phyloP scores from a whole-genome alignment of 2,888 invertebrate species.

The Heliconius sara region DNA sequence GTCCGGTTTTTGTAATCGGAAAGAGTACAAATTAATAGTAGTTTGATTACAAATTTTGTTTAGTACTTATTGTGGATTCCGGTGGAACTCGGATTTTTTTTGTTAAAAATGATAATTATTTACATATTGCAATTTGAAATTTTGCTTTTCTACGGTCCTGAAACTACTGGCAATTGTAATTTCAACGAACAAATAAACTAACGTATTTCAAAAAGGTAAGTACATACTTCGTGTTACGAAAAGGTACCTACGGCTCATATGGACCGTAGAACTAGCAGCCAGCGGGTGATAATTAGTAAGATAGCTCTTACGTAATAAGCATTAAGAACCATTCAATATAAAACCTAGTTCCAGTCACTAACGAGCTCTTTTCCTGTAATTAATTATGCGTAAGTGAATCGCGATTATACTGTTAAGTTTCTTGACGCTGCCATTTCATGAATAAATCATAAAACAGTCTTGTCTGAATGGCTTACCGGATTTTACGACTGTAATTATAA shows the following conservation, averaged over 20 bases:
- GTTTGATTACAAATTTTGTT: too few species aligned
- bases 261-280: background rate
- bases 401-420: slow-evolving; percentile 38
- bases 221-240: background rate
- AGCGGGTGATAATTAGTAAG: background rate
- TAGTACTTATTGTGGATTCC: too few species aligned
- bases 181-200: background rate
- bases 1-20: too few species aligned
- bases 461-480: slow-evolving; percentile 18
- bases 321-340: slow-evolving; percentile 21
- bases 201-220: background rate
- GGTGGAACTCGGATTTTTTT: too few species aligned
- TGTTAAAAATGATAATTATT: background rate
- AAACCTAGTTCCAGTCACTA: background rate
- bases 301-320: background rate
- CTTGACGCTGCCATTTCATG: slow-evolving; percentile 42
- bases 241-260: slow-evolving; percentile 9
- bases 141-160: background rate
- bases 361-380: slow-evolving; percentile 38
- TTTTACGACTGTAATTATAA: background rate
- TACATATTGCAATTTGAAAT: background rate
- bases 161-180: background rate
- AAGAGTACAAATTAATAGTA: too few species aligned
- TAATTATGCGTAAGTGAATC: slow-evolving; percentile 41
- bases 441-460: slow-evolving; percentile 46